Percentiles rank a stretch among this genome's conserved stretches.
Evolutionary conservation across 2,113 vertebrate species (phyloP).

Genomic region (Sapajus apella): DNA sequence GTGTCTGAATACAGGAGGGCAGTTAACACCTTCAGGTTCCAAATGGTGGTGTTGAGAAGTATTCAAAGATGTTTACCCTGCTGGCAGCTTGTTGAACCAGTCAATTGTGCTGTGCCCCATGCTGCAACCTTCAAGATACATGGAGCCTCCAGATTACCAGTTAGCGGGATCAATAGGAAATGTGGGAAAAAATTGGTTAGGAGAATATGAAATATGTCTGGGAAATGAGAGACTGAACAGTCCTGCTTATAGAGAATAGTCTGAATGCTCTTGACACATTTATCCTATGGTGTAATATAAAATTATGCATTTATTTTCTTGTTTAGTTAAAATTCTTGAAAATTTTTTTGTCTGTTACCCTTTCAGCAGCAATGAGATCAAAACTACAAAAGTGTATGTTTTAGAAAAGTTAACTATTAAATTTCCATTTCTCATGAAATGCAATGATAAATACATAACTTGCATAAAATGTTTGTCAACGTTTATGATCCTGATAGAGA

Average conservation of each 20-base stretch:
- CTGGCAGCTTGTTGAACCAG: neutral
- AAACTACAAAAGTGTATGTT: neutral
- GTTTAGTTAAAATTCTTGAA: neutral
- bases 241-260: neutral
- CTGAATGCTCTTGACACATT: neutral
- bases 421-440: slow-evolving; percentile 46
- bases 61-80: neutral
- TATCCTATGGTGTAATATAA: neutral
- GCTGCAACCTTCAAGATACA: neutral
- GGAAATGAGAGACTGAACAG: neutral
- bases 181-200: neutral
- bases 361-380: neutral
- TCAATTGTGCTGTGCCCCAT: neutral
- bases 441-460: neutral
- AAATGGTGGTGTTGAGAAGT: neutral
- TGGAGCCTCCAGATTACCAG: neutral
- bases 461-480: slow-evolving; percentile 8
- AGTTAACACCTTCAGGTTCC: neutral
- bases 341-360: neutral
- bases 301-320: neutral
- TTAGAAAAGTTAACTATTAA: neutral
- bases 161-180: neutral
- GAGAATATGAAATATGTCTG: neutral
- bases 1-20: neutral
- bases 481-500: neutral